These are phyloP conservation scores for Theristus sp. DNA, from an alignment of 2,888 invertebrate species.

Conservation along the genomic window DNA sequence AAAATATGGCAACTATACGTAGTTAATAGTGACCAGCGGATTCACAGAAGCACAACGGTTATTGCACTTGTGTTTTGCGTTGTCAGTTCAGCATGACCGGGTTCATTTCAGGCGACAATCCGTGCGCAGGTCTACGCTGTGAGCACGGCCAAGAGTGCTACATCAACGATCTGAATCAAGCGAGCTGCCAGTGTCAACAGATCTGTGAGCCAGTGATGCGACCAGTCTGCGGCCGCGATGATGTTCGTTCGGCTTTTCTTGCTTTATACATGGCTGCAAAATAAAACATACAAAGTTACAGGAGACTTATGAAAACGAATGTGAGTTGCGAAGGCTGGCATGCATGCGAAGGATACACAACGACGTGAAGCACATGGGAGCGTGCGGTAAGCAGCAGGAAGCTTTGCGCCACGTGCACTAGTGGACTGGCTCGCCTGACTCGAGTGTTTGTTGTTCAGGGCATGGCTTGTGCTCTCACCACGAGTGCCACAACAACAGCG, in stretches of 20 bases:
- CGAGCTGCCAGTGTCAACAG: slow-evolving; percentile 17
- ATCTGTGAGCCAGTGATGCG: slow-evolving; percentile 17
- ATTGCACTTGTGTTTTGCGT: too few relatives aligned
- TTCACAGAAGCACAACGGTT: too few relatives aligned
- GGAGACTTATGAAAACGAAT: slow-evolving; percentile 63
- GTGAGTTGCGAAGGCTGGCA: slow-evolving; percentile 47
- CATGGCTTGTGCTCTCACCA: slow-evolving; percentile 14
- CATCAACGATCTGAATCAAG: slow-evolving; percentile 37
- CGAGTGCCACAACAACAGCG: slow-evolving; percentile 13
- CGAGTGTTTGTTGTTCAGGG: too few relatives aligned
- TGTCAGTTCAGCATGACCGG: too few relatives aligned
- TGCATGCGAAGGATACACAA: slow-evolving; percentile 32
- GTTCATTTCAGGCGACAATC: slow-evolving; percentile 35
- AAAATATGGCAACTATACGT: too few relatives aligned
- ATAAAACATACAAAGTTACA: too few relatives aligned
- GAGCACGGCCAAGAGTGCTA: slow-evolving; percentile 55
- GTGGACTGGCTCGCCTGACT: too few relatives aligned
- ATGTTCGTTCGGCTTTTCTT: not conserved
- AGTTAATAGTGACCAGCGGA: too few relatives aligned
- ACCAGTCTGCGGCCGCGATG: slow-evolving; percentile 13
- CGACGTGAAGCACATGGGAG: slow-evolving; percentile 34
- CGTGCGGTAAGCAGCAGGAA: slow-evolving; percentile 38
- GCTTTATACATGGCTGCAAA: too few relatives aligned
- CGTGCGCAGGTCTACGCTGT: slow-evolving; percentile 42
- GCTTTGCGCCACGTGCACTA: too few relatives aligned